Evolutionary conservation across 2,113 vertebrate species (phyloP).

Genomic region (Neoarius graeffei): DNA sequence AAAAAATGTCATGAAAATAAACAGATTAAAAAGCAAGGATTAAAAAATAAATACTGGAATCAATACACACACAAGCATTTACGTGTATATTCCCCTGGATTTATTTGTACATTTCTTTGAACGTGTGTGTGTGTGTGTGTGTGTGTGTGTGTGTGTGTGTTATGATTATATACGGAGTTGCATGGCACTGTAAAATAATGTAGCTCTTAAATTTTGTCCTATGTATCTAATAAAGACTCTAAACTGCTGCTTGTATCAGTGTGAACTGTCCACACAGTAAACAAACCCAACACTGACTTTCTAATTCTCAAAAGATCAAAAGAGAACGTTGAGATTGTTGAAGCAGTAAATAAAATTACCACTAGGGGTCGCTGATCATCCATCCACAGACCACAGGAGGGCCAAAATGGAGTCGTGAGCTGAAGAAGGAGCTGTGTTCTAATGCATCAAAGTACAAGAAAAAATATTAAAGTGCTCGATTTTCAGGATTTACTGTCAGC

Average conservation of each 20-base stretch:
- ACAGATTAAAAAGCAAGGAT: not conserved
- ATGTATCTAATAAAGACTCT: not conserved
- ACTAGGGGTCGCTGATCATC: slow-evolving; percentile 54
- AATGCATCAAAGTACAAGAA: not conserved
- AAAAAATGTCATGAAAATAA: not conserved
- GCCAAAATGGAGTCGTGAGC: not conserved
- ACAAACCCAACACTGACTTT: not conserved
- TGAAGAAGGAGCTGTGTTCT: not conserved
- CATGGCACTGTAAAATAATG: not conserved
- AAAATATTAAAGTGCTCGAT: not conserved
- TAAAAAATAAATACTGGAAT: not conserved
- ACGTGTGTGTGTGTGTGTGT: not conserved
- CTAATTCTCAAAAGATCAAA: not conserved
- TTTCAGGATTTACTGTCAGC: not conserved
- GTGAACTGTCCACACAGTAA: not conserved
- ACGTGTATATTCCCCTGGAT: not conserved
- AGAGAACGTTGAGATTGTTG: not conserved
- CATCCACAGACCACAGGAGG: not conserved
- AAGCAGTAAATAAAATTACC: not conserved
- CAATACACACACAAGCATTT: not conserved
- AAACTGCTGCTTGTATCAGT: not conserved
- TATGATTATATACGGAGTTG: no score
- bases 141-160: not conserved
- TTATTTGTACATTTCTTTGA: not conserved
- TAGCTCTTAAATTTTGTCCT: not conserved